Base-by-base conservation (phyloP, 2,797 vertebrate species). In the Spinus olivaceus region DNA sequence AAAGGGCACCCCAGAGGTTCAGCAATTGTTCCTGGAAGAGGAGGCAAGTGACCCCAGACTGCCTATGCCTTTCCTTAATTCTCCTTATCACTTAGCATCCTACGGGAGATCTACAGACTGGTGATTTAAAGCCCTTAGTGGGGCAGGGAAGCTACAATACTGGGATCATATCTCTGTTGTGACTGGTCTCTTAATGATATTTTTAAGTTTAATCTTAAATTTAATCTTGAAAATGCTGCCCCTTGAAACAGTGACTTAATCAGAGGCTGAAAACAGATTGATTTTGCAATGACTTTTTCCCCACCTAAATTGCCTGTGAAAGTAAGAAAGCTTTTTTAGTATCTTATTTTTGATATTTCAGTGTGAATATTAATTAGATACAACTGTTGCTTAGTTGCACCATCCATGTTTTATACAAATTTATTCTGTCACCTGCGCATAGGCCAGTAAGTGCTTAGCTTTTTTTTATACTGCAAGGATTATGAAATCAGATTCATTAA, bases 361-460 rank as follows among this genome's bases (percentile, higher is more conserved):
- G 15, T 56, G 54, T 73, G 25, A 51, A 8, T 71, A 73, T 81
- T 86, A 77, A 57, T 47, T 73, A 53, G 42, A 57, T 81, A 49
- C 19, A 74, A 54, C 37, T 78, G 63, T 87, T 76, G 82, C 46
- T 81, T 79, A 60, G 42, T 92, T 88, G 74, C 82, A 94, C 37
- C n/a, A 79, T 82, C 73, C 81, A 19, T 89, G 53, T 88, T 95
- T 94, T 92, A 24, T 93, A 57, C 94, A 74, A 77, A 88, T 95
- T 96, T 3, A 86, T 97, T 94, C 81, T 97, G 67, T 93, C 88
- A 94, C 69, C 56, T 79, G 41, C 77, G 81, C 81, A 94, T 92
- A 90, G 50, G 35, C 86, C 83, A 59, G 41, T 74, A 88, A 84
- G 6, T 50, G 32, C 20, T 83, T 74, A 53, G 47, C 5, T 6